Conservation (phyloP, 2,113 vertebrate species). For the Myrmecophaga tridactyla region DNA sequence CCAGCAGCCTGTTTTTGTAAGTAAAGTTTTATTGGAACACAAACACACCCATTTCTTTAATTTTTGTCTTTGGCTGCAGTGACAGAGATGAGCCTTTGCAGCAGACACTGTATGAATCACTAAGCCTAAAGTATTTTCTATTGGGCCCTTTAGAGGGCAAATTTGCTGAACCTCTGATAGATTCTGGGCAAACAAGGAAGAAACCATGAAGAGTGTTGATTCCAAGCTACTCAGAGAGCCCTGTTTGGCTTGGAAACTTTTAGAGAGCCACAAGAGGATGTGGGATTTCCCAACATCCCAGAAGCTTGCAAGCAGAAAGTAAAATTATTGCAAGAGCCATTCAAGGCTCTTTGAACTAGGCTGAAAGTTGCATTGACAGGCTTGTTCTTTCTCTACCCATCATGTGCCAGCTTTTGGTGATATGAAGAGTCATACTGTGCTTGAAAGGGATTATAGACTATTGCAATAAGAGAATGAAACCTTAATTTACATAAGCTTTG, state of each 20-base stretch:
- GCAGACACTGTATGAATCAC: fast-evolving
- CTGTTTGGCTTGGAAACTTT: not conserved
- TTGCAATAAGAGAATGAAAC: not conserved
- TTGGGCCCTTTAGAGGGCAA: not conserved
- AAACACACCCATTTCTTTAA: not conserved
- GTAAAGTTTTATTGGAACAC: not conserved
- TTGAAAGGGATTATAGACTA: not conserved
- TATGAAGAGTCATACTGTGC: fast-evolving
- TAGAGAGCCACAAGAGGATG: not conserved
- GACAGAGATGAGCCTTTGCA: not conserved
- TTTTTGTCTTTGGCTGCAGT: not conserved
- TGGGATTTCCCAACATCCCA: not conserved
- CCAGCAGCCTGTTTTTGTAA: not conserved
- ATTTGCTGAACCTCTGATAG: not conserved
- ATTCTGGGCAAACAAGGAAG: not conserved
- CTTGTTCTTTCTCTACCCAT: not conserved
- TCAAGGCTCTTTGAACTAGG: not conserved
- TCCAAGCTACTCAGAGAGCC: not conserved
- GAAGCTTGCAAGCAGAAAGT: not conserved
- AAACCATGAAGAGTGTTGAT: not conserved
- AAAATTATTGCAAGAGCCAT: not conserved
- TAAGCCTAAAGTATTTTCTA: not conserved
- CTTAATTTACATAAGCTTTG: not conserved
- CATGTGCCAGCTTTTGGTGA: not conserved
- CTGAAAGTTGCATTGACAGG: not conserved